These are phyloP conservation scores for Theocolax elegans DNA, from an alignment of 1,140 invertebrate genomes.

Conservation along the genomic window DNA sequence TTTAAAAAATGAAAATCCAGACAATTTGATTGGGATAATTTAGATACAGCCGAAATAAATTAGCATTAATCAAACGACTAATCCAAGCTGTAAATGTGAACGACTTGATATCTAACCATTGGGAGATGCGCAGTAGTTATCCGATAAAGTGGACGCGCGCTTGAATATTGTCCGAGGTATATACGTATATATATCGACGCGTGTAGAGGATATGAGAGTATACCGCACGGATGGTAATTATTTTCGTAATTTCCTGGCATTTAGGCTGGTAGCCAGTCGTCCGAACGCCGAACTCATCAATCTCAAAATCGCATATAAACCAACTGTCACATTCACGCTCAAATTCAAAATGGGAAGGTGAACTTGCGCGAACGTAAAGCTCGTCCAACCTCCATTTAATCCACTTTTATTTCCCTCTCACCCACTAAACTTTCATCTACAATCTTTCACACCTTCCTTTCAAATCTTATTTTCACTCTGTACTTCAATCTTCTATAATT, in stretches of 20 bases:
- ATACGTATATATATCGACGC: too few species aligned
- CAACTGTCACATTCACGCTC: conserved; percentile 61
- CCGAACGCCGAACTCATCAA: conserved; percentile 53
- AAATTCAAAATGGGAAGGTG: conserved; percentile 52
- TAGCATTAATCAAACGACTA: too few species aligned
- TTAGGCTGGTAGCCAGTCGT: conserved; percentile 42
- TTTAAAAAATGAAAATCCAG: too few species aligned
- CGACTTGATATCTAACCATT: not conserved
- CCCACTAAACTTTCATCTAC: not conserved
- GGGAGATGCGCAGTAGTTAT: too few species aligned
- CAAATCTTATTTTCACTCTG: too few species aligned
- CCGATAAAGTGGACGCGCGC: conserved; percentile 22
- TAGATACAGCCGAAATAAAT: too few species aligned
- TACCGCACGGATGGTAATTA: conserved; percentile 59
- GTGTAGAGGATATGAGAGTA: conserved; percentile 38
- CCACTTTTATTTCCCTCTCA: conserved; percentile 51
- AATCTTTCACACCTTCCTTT: not conserved
- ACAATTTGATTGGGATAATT: too few species aligned
- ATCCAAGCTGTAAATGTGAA: too few species aligned
- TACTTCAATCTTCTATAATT: too few species aligned
- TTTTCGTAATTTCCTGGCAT: conserved; percentile 65
- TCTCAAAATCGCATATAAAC: conserved; percentile 62
- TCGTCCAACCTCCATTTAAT: conserved; percentile 54
- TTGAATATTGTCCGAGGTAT: conserved; percentile 7
- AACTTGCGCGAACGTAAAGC: conserved; percentile 12